Conservation (phyloP, 2,888 invertebrate genomes). For the Tricholauxania praeusta region DNA sequence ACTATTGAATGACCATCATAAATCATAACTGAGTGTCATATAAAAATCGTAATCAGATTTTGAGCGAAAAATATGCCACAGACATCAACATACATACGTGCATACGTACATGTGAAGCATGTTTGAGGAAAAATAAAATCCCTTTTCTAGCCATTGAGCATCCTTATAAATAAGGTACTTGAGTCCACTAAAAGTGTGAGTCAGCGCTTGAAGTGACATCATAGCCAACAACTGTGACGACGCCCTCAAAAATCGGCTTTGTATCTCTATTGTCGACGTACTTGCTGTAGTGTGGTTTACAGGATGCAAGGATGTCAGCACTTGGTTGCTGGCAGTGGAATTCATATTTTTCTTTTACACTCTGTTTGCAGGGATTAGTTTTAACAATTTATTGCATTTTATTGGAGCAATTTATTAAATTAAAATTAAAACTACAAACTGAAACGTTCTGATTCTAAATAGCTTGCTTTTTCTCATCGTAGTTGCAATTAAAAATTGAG, state of each 20-base stretch:
- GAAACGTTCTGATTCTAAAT: too few relatives aligned
- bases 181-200: conserved; percentile 39
- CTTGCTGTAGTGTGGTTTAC: not conserved
- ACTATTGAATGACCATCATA: conserved; percentile 62
- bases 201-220: conserved; percentile 44
- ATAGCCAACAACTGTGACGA: conserved; percentile 56
- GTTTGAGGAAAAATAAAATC: not conserved
- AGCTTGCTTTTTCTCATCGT: too few relatives aligned
- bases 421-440: too few relatives aligned
- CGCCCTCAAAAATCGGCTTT: conserved; percentile 48
- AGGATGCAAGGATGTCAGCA: not conserved
- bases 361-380: not conserved
- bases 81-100: conserved; percentile 44
- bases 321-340: not conserved
- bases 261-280: conserved; percentile 2
- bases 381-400: too few relatives aligned
- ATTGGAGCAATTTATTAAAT: too few relatives aligned
- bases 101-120: not conserved
- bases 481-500: too few relatives aligned
- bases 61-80: conserved; percentile 57
- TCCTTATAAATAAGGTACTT: conserved; percentile 62
- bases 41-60: conserved; percentile 69
- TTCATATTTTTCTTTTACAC: not conserved
- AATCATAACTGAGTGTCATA: conserved; percentile 67
- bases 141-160: conserved; percentile 54